Conservation (phyloP, 2,113 vertebrate genomes). For the Hippocampus barbouri region DNA sequence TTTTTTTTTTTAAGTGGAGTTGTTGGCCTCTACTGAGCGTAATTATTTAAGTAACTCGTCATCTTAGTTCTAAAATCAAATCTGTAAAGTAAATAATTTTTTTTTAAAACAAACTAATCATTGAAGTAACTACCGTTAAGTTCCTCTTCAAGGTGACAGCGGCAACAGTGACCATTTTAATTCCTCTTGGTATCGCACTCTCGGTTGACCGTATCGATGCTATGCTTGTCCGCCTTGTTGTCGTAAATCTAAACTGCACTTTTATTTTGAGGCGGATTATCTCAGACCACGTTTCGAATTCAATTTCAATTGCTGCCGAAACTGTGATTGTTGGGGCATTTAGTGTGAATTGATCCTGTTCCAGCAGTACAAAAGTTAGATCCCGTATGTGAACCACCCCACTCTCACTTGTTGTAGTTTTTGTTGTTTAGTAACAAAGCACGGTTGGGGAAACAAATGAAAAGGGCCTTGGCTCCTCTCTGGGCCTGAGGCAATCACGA, state of each 20-base stretch:
- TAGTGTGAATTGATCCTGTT: not conserved
- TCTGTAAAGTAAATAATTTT: too few relatives aligned
- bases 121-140: too few relatives aligned
- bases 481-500: conserved; percentile 28
- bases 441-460: conserved; percentile 22
- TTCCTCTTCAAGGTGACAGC: too few relatives aligned
- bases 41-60: too few relatives aligned
- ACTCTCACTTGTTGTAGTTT: not conserved
- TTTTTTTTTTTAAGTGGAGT: too few relatives aligned
- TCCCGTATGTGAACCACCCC: not conserved
- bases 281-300: not conserved
- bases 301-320: not conserved
- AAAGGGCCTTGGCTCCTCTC: conserved; percentile 28
- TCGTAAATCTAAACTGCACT: not conserved
- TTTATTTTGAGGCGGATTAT: not conserved
- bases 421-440: not conserved
- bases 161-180: too few relatives aligned
- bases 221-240: too few relatives aligned
- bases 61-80: too few relatives aligned
- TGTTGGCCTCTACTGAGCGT: too few relatives aligned
- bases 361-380: not conserved
- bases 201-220: too few relatives aligned
- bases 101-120: too few relatives aligned
- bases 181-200: too few relatives aligned
- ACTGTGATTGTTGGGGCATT: not conserved